phyloP scores from a whole-genome alignment of 2,113 vertebrate genomes.

The Muntiacus reevesi region DNA sequence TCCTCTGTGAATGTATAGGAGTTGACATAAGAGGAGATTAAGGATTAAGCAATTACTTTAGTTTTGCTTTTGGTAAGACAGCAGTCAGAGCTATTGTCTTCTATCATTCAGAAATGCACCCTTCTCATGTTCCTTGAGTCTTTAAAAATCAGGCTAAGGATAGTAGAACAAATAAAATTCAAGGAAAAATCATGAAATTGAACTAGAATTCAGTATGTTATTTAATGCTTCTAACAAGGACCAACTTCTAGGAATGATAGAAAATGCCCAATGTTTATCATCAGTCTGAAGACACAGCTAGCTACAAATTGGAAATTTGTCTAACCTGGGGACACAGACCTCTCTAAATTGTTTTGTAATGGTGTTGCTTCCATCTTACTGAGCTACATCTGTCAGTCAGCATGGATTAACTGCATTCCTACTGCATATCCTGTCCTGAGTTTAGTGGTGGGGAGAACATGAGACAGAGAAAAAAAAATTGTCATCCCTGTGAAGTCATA shows the following conservation, averaged over 20 bases:
- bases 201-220: not conserved
- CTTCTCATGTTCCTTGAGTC: not conserved
- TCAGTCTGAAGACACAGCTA: not conserved
- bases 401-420: not conserved
- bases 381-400: not conserved
- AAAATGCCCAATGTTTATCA: not conserved
- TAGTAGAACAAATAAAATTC: not conserved
- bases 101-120: not conserved
- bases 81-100: not conserved
- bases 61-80: not conserved
- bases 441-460: not conserved
- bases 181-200: not conserved
- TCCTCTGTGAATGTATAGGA: not conserved
- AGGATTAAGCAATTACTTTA: not conserved
- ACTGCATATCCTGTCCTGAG: not conserved
- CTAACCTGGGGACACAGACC: not conserved
- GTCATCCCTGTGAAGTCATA: not conserved
- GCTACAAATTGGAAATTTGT: not conserved
- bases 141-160: not conserved
- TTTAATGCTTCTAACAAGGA: not conserved
- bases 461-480: not conserved
- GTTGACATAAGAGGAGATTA: not conserved
- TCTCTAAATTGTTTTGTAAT: not conserved
- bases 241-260: not conserved
- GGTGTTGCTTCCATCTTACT: not conserved